Evolutionary conservation across 2,888 invertebrate genomes (phyloP).

Genomic region (Chironomus riparius): DNA sequence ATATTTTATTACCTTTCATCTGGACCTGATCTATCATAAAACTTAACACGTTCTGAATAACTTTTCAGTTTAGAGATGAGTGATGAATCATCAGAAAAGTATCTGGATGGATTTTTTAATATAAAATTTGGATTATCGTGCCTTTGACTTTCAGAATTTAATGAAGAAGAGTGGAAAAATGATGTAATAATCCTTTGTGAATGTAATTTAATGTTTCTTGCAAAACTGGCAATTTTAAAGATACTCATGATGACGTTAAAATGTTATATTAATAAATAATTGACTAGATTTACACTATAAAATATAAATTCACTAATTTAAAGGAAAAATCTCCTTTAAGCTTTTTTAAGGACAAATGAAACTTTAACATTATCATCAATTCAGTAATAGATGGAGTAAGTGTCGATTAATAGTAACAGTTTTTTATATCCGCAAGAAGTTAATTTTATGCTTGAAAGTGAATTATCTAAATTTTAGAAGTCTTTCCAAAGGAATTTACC

Average conservation of each 20-base stretch:
- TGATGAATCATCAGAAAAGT: too few relatives aligned
- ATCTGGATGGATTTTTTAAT: too few relatives aligned
- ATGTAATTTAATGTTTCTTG: neutral
- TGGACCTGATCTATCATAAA: slow-evolving; percentile 20
- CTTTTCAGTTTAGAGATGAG: neutral
- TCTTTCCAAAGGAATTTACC: too few relatives aligned
- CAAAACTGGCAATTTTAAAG: neutral
- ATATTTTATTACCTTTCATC: neutral
- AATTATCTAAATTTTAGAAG: too few relatives aligned
- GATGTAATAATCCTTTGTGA: neutral
- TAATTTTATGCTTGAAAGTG: too few relatives aligned
- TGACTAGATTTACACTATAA: neutral
- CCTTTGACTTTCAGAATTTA: neutral
- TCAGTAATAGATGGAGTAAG: too few relatives aligned
- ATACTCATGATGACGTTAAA: neutral
- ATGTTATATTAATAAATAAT: neutral
- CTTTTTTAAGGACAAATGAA: neutral
- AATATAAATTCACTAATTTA: neutral
- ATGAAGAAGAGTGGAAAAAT: neutral
- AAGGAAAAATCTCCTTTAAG: too few relatives aligned
- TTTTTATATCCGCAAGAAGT: too few relatives aligned
- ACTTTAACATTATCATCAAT: too few relatives aligned
- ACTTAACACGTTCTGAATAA: slow-evolving; percentile 10
- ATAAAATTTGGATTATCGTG: neutral
- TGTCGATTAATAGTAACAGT: too few relatives aligned